Conservation (phyloP, 2,113 vertebrate genomes). For the Grallaria varia region DNA sequence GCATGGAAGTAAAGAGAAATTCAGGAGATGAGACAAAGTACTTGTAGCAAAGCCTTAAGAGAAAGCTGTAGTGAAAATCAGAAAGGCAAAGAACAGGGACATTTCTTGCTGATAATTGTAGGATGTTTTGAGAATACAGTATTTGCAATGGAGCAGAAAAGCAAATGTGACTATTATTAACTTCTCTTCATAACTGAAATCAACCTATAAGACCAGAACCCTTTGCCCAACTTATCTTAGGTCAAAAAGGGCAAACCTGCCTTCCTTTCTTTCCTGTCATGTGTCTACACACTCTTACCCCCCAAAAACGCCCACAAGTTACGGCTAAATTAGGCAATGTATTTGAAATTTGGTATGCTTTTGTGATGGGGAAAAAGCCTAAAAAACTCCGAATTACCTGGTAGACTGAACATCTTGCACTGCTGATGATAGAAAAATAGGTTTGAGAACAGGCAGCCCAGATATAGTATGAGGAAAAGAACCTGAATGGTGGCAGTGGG, state of each 20-base stretch:
- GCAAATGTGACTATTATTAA: not conserved
- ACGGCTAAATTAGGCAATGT: not conserved
- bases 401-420: not conserved
- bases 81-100: not conserved
- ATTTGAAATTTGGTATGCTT: not conserved
- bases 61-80: not conserved
- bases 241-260: not conserved
- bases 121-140: not conserved
- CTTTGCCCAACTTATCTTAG: not conserved
- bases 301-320: not conserved
- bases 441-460: not conserved
- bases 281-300: not conserved
- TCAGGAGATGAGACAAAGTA: not conserved
- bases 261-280: not conserved
- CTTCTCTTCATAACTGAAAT: not conserved
- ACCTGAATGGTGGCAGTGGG: not conserved
- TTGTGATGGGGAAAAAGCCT: not conserved
- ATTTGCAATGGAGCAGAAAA: not conserved
- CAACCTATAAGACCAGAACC: not conserved
- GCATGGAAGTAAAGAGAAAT: not conserved
- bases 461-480: not conserved
- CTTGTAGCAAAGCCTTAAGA: not conserved
- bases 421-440: accelerated
- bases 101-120: not conserved
- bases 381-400: not conserved